Percentiles rank a stretch among this genome's conserved stretches.
These are phyloP conservation scores for Drosophila peninsularis DNA, from an alignment of 2,888 invertebrate species.

Conservation along the genomic window DNA sequence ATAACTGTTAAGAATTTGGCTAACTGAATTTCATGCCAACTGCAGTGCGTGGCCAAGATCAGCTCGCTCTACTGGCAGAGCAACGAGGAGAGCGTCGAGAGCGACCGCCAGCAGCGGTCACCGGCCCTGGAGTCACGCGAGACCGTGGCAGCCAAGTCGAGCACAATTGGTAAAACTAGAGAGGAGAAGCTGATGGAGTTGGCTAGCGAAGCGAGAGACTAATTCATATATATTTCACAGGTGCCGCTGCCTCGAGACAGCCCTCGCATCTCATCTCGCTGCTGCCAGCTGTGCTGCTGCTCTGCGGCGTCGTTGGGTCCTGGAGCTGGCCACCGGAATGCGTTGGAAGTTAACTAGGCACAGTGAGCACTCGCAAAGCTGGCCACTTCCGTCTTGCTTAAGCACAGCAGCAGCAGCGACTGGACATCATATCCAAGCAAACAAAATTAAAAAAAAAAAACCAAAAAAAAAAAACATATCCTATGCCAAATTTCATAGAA, in stretches of 20 bases:
- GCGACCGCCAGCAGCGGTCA: slow-evolving; percentile 89
- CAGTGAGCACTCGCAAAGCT: background rate
- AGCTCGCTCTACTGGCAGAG: slow-evolving; percentile 94
- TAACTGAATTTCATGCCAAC: background rate
- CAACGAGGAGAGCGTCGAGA: slow-evolving; percentile 94
- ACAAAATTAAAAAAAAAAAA: slow-evolving; percentile 40
- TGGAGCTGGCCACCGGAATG: slow-evolving; percentile 52
- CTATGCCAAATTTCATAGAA: slow-evolving; percentile 81
- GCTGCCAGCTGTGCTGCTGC: slow-evolving; percentile 56
- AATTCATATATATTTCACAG: slow-evolving; percentile 25
- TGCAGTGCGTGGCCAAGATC: slow-evolving; percentile 93
- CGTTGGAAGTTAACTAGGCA: slow-evolving; percentile 59
- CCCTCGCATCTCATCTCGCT: slow-evolving; percentile 53
- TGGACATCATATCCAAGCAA: slow-evolving; percentile 9
- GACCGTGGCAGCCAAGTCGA: slow-evolving; percentile 88
- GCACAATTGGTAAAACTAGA: slow-evolving; percentile 87
- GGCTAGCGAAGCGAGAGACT: background rate
- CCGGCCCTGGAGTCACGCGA: slow-evolving; percentile 92
- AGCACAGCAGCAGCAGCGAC: slow-evolving; percentile 13
- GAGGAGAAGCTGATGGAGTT: background rate
- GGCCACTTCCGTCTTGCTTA: slow-evolving; percentile 4
- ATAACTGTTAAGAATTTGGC: accelerated
- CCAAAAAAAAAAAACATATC: slow-evolving; percentile 68
- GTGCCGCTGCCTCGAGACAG: slow-evolving; percentile 50
- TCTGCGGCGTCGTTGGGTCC: slow-evolving; percentile 36